These are phyloP conservation scores for Nesidiocoris tenuis DNA, from an alignment of 2,888 invertebrate species.

Conservation along the genomic window DNA sequence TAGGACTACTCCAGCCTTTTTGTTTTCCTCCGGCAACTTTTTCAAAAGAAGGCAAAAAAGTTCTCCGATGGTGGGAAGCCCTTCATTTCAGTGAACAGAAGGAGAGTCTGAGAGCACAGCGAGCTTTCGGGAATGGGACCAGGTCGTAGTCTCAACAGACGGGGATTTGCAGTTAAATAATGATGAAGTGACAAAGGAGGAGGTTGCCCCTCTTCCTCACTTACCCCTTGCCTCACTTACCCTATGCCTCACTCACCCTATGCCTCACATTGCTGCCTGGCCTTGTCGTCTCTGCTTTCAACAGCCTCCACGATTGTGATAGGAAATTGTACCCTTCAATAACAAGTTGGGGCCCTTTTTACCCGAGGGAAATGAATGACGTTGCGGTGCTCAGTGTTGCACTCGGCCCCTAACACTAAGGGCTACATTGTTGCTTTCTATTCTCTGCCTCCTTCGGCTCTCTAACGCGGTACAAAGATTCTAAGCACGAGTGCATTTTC, in stretches of 20 bases:
- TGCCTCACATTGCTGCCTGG: not conserved
- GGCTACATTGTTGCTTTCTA: not conserved
- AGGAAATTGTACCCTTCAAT: not conserved
- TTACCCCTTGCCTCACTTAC: not conserved
- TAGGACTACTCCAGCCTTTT: not conserved
- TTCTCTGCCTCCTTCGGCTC: no score
- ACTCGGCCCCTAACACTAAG: not conserved
- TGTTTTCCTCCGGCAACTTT: not conserved
- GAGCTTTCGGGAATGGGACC: not conserved
- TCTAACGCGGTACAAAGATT: no score
- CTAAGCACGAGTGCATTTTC: no score
- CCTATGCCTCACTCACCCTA: not conserved
- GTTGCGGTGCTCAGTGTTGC: no score
- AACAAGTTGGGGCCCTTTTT: not conserved
- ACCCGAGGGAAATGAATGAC: not conserved
- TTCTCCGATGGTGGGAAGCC: not conserved
- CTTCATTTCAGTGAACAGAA: not conserved
- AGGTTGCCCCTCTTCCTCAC: no score
- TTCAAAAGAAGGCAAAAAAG: not conserved
- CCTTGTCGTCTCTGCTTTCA: not conserved
- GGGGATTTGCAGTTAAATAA: not conserved
- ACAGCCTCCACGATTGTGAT: not conserved
- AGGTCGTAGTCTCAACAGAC: not conserved
- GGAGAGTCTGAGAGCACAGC: not conserved
- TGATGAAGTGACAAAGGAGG: not conserved